Evolutionary conservation across 2,797 vertebrate species (phyloP), one percentile per base, ranked within the genome.

Genomic region (Tapera naevia): DNA sequence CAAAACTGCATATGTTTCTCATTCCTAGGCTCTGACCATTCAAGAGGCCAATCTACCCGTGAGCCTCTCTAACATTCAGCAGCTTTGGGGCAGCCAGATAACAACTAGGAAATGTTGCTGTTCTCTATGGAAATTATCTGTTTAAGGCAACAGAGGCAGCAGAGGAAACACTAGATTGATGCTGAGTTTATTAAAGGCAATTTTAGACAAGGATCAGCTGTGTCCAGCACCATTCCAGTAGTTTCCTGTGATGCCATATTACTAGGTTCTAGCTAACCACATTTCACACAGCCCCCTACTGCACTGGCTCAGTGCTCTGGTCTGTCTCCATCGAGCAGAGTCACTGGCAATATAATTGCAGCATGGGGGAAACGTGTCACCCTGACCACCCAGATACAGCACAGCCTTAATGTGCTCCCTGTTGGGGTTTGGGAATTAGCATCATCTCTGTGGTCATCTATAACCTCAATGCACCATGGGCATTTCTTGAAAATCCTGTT

Each of bases 331-430:
- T 5, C 37, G 1, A 0, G 9, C 24, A 17, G 32, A 10, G 62
- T 5, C 66, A 9, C 27, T 28, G 46, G 57, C 37, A 25, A 17
- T 3, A 27, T 2, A 16, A 69, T 3, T 35, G 33, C 11, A 57
- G 25, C 23, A 8, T 0, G 6, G 13, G 39, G 23, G 5, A 82
- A 66, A 43, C 0, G 0, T 7, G 39, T 28, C 43, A 51, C 30
- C 64, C 45, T 50, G 35, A 43, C 35, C 67, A 74, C 39, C 65
- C 27, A 32, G 58, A 66, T 27, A n/a, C 13, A 61, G 56, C 24
- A 51, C 3, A 60, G 41, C 74, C 18, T 67, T 27, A 33, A 62
- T 39, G 37, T 39, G 48, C 48, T 86, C 35, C 51, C 80, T 66
- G 11, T 33, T 13, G 45, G 64, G 60, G 13, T 1, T 0, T 73